phyloP scores from a whole-genome alignment of 1,140 invertebrate species.

The Eumaeus atala region DNA sequence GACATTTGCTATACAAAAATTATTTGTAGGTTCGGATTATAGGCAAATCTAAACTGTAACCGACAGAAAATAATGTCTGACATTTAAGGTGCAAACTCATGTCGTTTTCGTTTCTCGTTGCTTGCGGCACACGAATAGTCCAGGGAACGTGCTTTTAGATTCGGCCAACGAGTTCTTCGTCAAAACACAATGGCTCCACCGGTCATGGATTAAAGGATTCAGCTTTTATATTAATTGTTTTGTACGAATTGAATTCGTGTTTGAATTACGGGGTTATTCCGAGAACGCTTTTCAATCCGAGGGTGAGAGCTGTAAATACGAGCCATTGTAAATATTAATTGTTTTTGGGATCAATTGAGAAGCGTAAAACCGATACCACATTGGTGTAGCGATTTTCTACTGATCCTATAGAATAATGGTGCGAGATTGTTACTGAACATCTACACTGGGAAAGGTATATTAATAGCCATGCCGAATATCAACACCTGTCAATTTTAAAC shows the following conservation, averaged over 20 bases:
- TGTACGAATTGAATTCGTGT: slow-evolving; percentile 29
- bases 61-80: too few relatives aligned
- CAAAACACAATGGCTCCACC: slow-evolving; percentile 29
- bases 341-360: neutral
- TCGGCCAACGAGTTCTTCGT: slow-evolving; percentile 23
- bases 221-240: slow-evolving; percentile 33
- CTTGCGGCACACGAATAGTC: slow-evolving; percentile 19
- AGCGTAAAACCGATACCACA: too few relatives aligned
- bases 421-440: too few relatives aligned
- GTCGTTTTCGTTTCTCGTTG: slow-evolving; percentile 8
- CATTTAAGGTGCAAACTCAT: too few relatives aligned
- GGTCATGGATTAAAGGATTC: slow-evolving; percentile 24
- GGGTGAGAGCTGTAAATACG: neutral
- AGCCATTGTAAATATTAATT: neutral
- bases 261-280: neutral
- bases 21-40: too few relatives aligned
- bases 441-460: too few relatives aligned
- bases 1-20: too few relatives aligned
- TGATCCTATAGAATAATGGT: too few relatives aligned
- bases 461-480: too few relatives aligned
- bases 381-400: too few relatives aligned
- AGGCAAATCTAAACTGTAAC: too few relatives aligned
- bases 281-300: neutral
- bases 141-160: slow-evolving; percentile 30
- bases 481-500: too few relatives aligned